phyloP scores from a whole-genome alignment of 35 echinoderm and acorn worm species.

The Ophioderma brevispina region DNA sequence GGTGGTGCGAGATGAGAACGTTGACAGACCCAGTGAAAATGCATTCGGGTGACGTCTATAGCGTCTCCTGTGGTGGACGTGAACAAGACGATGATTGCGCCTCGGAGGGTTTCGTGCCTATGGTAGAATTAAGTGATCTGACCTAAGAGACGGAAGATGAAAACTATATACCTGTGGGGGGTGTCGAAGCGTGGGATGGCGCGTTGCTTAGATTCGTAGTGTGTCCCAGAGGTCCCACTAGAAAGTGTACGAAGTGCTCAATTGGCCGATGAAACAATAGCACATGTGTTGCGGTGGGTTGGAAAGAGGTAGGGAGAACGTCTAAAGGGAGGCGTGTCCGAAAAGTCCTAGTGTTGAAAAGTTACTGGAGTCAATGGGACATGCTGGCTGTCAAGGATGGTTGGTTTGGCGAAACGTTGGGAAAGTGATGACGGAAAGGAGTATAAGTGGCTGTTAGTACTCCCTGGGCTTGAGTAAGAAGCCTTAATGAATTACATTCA shows the following conservation, averaged over 20 bases:
- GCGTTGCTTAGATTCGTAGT: too few species aligned
- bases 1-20: too few species aligned
- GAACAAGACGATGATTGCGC: too few species aligned
- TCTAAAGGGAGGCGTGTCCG: background rate
- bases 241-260: background rate
- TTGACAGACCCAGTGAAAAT: too few species aligned
- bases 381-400: background rate
- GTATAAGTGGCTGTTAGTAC: conserved; percentile 25
- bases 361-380: background rate
- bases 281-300: background rate
- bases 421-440: conserved; percentile 31
- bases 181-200: too few species aligned
- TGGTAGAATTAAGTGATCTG: too few species aligned
- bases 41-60: too few species aligned
- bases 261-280: background rate
- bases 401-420: conserved; percentile 52
- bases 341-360: background rate
- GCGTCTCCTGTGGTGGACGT: too few species aligned
- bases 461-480: background rate
- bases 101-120: too few species aligned
- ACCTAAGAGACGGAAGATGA: too few species aligned
- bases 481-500: conserved; percentile 19
- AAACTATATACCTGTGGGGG: too few species aligned
- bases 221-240: too few species aligned
- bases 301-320: background rate